Evolutionary conservation across 2,113 vertebrate genomes (phyloP).

Genomic region (Tautogolabrus adspersus): DNA sequence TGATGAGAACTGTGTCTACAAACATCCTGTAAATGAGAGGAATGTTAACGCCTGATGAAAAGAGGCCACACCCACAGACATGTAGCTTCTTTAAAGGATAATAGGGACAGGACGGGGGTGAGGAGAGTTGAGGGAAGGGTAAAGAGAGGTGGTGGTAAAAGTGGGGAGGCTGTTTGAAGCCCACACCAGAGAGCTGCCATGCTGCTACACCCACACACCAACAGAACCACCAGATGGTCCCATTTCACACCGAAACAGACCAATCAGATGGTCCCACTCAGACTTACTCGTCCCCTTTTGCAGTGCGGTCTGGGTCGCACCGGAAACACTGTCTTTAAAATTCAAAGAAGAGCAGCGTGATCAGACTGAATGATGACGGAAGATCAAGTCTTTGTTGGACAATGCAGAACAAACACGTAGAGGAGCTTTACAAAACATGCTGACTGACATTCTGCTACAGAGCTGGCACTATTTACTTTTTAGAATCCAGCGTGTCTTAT

Average conservation of each 20-base stretch:
- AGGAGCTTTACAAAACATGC: too few species aligned
- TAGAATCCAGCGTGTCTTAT: too few species aligned
- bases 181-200: constrained; percentile 66
- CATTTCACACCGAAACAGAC: constrained; percentile 56
- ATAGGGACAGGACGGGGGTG: constrained; percentile 11
- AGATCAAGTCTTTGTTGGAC: background rate
- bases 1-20: background rate
- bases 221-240: constrained; percentile 59
- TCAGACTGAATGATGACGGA: constrained; percentile 44
- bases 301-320: constrained; percentile 91
- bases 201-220: constrained; percentile 70
- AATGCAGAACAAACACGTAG: background rate
- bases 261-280: constrained; percentile 59
- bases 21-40: background rate
- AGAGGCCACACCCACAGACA: constrained; percentile 25
- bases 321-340: constrained; percentile 91
- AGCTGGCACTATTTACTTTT: too few species aligned
- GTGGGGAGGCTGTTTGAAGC: constrained; percentile 31
- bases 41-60: constrained; percentile 34
- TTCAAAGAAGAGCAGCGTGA: constrained; percentile 73
- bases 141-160: background rate
- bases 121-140: background rate
- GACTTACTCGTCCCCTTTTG: constrained; percentile 93
- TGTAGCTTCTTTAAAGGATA: constrained; percentile 1
- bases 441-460: too few species aligned